Evolutionary conservation across 2,888 invertebrate genomes (phyloP).

Genomic region (Eupithecia subumbrata): DNA sequence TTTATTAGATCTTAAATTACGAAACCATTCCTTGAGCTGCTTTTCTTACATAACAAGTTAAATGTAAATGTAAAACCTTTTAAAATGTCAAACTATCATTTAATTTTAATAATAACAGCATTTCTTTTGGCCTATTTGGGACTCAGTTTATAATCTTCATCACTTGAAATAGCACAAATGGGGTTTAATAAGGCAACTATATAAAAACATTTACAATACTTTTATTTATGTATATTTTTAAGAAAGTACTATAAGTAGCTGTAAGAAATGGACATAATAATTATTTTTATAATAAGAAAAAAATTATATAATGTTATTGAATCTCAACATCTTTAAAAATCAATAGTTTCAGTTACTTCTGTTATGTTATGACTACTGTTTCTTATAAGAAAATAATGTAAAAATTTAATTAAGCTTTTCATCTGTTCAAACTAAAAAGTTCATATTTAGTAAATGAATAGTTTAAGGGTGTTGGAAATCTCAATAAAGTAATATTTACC

Average conservation of each 20-base stretch:
- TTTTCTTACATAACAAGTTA: background rate
- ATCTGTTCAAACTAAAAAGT: background rate
- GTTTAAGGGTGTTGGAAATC: conserved; percentile 10
- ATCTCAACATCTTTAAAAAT: background rate
- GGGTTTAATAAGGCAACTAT: background rate
- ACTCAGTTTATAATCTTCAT: background rate
- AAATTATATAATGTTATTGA: background rate
- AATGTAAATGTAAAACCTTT: background rate
- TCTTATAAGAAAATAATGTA: background rate
- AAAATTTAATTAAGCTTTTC: background rate
- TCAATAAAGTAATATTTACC: background rate
- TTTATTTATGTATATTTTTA: background rate
- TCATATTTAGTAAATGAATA: background rate
- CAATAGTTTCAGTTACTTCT: background rate
- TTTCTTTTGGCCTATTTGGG: background rate
- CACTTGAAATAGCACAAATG: background rate
- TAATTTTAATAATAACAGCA: background rate
- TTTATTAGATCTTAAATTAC: background rate
- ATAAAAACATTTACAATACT: background rate
- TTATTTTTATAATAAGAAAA: background rate
- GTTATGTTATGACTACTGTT: background rate
- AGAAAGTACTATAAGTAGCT: conserved; percentile 19
- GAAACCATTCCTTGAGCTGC: background rate
- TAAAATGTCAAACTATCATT: background rate
- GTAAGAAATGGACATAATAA: conserved; percentile 6